Evolutionary conservation across 2,797 vertebrate genomes (phyloP).

Genomic region (Amniataba percoides): DNA sequence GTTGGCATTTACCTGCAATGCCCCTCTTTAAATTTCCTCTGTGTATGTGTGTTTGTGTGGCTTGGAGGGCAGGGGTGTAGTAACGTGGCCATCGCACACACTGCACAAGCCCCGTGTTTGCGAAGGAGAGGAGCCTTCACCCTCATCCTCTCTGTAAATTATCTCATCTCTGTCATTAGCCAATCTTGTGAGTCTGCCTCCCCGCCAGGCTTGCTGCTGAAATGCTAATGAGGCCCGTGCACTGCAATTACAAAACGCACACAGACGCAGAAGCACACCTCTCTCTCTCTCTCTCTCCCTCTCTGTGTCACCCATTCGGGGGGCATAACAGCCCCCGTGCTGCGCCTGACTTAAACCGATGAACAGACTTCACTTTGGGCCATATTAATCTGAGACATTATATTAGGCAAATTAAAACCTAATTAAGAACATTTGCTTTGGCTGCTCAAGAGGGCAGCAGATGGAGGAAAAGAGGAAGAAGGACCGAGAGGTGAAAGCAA

Average conservation of each 20-base stretch:
- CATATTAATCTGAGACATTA: slow-evolving; percentile 55
- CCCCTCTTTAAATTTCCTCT: slow-evolving; percentile 33
- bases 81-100: slow-evolving; percentile 33
- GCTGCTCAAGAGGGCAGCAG: slow-evolving; percentile 26
- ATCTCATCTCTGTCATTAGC: slow-evolving; percentile 78
- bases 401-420: slow-evolving; percentile 54
- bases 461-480: neutral
- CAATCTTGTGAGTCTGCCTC: slow-evolving; percentile 68
- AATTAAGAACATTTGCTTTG: slow-evolving; percentile 42
- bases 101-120: slow-evolving; percentile 48
- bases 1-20: slow-evolving; percentile 37
- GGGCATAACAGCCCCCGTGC: slow-evolving; percentile 30
- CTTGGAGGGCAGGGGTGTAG: slow-evolving; percentile 26
- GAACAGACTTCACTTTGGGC: slow-evolving; percentile 38
- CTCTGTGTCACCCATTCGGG: slow-evolving; percentile 41
- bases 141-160: slow-evolving; percentile 61
- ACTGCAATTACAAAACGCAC: slow-evolving; percentile 67
- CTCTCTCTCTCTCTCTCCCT: slow-evolving; percentile 45
- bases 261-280: slow-evolving; percentile 52
- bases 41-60: slow-evolving; percentile 2
- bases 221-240: slow-evolving; percentile 68
- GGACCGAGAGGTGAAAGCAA: neutral
- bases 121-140: slow-evolving; percentile 49
- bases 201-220: slow-evolving; percentile 62
- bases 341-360: slow-evolving; percentile 44